These are phyloP conservation scores for Dryococelus australis DNA, from an alignment of 2,888 invertebrate species.

Conservation along the genomic window DNA sequence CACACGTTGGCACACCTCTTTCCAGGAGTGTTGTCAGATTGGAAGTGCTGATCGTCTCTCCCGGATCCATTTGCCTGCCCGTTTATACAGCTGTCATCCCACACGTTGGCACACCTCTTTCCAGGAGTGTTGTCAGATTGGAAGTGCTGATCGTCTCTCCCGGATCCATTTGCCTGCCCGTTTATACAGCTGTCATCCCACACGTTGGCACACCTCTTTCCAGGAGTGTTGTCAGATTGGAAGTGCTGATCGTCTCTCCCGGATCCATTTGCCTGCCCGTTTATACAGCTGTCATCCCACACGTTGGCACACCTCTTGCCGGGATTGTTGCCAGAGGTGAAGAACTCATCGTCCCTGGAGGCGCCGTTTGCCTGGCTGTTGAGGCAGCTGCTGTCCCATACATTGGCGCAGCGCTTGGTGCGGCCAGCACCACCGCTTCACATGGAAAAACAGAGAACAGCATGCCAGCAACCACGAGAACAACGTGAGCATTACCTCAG, in stretches of 20 bases:
- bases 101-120: slow-evolving; percentile 34
- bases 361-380: slow-evolving; percentile 36
- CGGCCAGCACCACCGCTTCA: neutral
- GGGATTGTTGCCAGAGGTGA: slow-evolving; percentile 34
- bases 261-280: slow-evolving; percentile 39
- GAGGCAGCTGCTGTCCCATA: slow-evolving; percentile 37
- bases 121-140: slow-evolving; percentile 29
- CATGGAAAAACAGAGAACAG: neutral
- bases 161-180: slow-evolving; percentile 34
- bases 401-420: slow-evolving; percentile 27
- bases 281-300: slow-evolving; percentile 41
- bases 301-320: slow-evolving; percentile 42
- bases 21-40: slow-evolving; percentile 28
- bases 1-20: slow-evolving; percentile 35
- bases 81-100: slow-evolving; percentile 41
- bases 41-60: slow-evolving; percentile 38
- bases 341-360: slow-evolving; percentile 34
- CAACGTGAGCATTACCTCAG: neutral
- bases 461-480: neutral
- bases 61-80: slow-evolving; percentile 35
- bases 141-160: slow-evolving; percentile 39
- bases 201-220: slow-evolving; percentile 34
- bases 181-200: slow-evolving; percentile 41
- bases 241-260: slow-evolving; percentile 39
- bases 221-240: slow-evolving; percentile 28